These are phyloP conservation scores for Camponotus pennsylvanicus DNA, from an alignment of 1,140 invertebrate species.

Conservation along the genomic window DNA sequence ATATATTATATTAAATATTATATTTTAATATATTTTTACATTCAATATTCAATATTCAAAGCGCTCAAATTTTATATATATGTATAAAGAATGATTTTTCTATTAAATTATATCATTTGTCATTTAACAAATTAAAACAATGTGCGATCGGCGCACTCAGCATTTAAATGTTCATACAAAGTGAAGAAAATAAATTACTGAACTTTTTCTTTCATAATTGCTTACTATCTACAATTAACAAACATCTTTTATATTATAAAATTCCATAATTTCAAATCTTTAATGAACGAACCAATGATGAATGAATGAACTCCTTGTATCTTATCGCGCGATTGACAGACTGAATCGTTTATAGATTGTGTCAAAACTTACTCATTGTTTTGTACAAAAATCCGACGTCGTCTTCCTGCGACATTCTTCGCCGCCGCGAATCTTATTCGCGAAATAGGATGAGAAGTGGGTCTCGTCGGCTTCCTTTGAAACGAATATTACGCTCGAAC, in stretches of 20 bases:
- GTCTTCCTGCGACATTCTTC: conserved; percentile 84
- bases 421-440: neutral
- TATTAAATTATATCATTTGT: neutral
- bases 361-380: conserved; percentile 84
- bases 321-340: no score
- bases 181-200: neutral
- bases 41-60: conserved; percentile 4
- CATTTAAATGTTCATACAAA: neutral
- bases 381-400: conserved; percentile 86
- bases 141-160: neutral
- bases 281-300: neutral
- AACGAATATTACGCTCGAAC: neutral
- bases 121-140: neutral
- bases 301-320: neutral
- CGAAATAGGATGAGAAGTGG: neutral
- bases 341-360: neutral
- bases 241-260: neutral
- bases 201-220: neutral
- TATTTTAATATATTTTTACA: neutral
- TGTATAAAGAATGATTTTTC: neutral
- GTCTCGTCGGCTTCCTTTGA: neutral
- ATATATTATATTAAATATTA: no score
- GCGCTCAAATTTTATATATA: neutral
- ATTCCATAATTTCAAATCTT: neutral
- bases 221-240: neutral